A percentile compares a stretch with the other conserved stretches of the same genome.
Evolutionary conservation across 2,113 vertebrate genomes (phyloP).

Genomic region (Tonatia bakeri): DNA sequence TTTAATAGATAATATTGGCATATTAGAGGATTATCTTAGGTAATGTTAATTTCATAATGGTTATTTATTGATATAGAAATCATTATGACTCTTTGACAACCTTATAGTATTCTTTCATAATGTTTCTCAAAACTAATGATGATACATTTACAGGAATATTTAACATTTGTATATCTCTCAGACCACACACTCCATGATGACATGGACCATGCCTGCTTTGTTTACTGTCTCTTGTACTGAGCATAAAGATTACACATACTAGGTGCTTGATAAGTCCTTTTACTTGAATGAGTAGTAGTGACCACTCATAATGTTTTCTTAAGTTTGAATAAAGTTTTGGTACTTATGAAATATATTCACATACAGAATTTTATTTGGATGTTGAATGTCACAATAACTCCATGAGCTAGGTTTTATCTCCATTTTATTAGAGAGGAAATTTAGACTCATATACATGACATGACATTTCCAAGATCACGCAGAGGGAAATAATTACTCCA

Average conservation of each 20-base stretch:
- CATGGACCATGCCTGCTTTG: accelerated
- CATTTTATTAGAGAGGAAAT: slow-evolving; percentile 39
- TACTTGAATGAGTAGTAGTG: neutral
- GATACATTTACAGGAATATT: neutral
- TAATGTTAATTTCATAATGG: neutral
- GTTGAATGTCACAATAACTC: slow-evolving; percentile 37
- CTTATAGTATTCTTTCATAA: neutral
- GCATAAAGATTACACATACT: neutral
- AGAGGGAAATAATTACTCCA: slow-evolving; percentile 51
- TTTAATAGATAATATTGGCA: neutral
- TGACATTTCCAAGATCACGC: slow-evolving; percentile 53
- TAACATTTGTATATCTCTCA: neutral
- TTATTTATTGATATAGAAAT: neutral
- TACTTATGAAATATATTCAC: neutral
- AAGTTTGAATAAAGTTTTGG: neutral
- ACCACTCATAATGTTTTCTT: neutral
- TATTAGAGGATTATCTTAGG: neutral
- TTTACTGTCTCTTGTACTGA: neutral
- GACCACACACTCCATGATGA: neutral
- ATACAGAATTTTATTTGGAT: slow-evolving; percentile 15
- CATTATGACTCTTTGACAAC: neutral
- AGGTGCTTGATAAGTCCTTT: neutral
- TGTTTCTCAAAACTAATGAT: neutral
- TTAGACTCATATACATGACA: slow-evolving; percentile 17
- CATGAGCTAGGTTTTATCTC: neutral